Conservation (phyloP, 2,797 vertebrate species). For the Sternotherus odoratus region DNA sequence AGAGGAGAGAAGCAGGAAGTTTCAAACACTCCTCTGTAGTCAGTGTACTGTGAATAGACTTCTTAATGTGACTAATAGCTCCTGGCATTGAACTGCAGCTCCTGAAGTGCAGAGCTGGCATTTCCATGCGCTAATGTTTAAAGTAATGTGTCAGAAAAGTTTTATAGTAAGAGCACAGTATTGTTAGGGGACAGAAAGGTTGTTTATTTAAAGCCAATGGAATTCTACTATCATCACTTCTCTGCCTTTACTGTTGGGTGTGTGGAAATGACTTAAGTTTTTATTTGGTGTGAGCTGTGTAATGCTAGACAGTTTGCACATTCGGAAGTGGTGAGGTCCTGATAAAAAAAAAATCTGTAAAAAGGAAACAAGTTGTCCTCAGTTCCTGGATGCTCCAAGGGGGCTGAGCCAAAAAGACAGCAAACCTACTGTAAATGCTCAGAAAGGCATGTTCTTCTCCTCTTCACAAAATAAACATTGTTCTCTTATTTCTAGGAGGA, state of each 20-base stretch:
- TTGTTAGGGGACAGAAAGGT: constrained; percentile 68
- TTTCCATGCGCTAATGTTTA: constrained; percentile 63
- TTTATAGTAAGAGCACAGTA: constrained; percentile 60
- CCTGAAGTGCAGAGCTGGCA: constrained; percentile 69
- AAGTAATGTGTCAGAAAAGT: constrained; percentile 75
- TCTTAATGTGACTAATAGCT: constrained; percentile 73
- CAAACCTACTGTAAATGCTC: background rate
- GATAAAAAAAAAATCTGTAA: constrained; percentile 51
- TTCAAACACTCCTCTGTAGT: constrained; percentile 4
- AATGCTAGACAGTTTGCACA: constrained; percentile 57
- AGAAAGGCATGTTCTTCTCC: constrained; percentile 31
- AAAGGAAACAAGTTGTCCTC: constrained; percentile 48
- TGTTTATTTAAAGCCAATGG: constrained; percentile 71
- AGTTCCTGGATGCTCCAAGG: constrained; percentile 34
- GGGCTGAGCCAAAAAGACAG: constrained; percentile 47
- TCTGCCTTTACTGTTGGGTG: constrained; percentile 65
- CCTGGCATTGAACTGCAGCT: constrained; percentile 62
- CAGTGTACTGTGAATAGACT: background rate
- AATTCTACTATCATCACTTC: constrained; percentile 65
- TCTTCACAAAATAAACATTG: constrained; percentile 57
- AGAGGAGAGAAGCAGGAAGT: background rate
- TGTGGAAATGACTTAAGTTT: constrained; percentile 67
- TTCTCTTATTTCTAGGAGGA: constrained; percentile 64
- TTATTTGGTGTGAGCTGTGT: constrained; percentile 68
- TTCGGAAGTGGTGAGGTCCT: constrained; percentile 65